Conservation (phyloP, 2,888 invertebrate genomes). For the Dolomedes plantarius region DNA sequence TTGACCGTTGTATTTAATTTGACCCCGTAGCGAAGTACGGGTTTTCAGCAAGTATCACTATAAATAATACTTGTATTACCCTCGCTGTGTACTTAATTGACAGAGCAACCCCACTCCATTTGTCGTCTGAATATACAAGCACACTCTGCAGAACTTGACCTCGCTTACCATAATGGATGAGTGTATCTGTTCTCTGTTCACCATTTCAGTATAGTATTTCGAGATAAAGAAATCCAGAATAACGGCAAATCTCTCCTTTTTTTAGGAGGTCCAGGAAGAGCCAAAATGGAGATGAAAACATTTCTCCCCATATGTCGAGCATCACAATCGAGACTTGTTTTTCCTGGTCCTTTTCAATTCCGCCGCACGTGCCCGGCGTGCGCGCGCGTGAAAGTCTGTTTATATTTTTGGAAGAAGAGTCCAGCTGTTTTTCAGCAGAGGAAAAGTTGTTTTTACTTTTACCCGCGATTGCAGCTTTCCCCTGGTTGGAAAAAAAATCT, state of each 20-base stretch:
- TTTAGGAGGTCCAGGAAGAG: background rate
- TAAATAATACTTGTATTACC: too few relatives aligned
- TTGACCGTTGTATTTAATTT: too few relatives aligned
- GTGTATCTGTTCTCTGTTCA: too few relatives aligned
- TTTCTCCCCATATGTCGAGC: background rate
- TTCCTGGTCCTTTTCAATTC: background rate
- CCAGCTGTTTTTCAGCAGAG: background rate
- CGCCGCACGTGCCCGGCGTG: background rate
- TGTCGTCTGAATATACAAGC: too few relatives aligned
- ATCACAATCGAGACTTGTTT: background rate
- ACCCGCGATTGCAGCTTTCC: background rate
- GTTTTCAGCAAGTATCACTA: too few relatives aligned
- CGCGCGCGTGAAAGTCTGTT: background rate
- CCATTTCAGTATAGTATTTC: too few relatives aligned
- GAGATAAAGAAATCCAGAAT: background rate
- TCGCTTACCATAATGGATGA: too few relatives aligned
- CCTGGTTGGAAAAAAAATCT: background rate
- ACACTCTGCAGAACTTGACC: too few relatives aligned
- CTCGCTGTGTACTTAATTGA: too few relatives aligned
- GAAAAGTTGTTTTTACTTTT: slow-evolving; percentile 5
- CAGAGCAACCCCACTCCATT: too few relatives aligned
- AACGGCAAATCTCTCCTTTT: background rate
- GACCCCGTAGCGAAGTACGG: too few relatives aligned
- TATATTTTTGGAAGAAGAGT: background rate
- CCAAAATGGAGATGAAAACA: background rate